Conservation (phyloP, 92 coral and sea anemone species). For the Palythoa caribaeorum region DNA sequence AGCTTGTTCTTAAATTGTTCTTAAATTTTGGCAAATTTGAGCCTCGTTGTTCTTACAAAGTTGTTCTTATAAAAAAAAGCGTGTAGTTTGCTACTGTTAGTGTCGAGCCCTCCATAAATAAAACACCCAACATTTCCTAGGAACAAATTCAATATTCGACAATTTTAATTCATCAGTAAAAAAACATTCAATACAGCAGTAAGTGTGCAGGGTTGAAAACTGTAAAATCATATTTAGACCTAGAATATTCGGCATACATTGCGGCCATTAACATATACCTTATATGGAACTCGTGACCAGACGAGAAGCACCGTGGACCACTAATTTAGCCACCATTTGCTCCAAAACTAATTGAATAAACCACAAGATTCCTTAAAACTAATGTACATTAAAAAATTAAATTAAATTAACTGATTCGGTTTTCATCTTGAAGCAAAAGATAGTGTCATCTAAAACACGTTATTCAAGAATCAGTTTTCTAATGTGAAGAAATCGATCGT, state of each 20-base stretch:
- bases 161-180: slow-evolving; percentile 12
- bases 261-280: not conserved
- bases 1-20: too few relatives aligned
- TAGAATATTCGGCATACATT: not conserved
- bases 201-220: slow-evolving; percentile 9
- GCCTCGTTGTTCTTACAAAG: too few relatives aligned
- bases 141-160: not conserved
- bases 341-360: not conserved
- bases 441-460: not conserved
- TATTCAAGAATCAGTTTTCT: not conserved
- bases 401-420: not conserved
- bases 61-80: too few relatives aligned
- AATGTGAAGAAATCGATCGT: not conserved
- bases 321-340: not conserved
- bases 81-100: too few relatives aligned
- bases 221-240: not conserved
- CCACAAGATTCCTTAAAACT: not conserved
- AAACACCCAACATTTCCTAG: not conserved
- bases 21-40: too few relatives aligned
- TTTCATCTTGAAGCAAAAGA: not conserved
- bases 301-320: not conserved
- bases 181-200: slow-evolving; percentile 29
- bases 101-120: not conserved
- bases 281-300: slow-evolving; percentile 11
- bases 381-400: not conserved